Base-by-base conservation (phyloP, 2,113 vertebrate genomes). In the Fregata magnificens region DNA sequence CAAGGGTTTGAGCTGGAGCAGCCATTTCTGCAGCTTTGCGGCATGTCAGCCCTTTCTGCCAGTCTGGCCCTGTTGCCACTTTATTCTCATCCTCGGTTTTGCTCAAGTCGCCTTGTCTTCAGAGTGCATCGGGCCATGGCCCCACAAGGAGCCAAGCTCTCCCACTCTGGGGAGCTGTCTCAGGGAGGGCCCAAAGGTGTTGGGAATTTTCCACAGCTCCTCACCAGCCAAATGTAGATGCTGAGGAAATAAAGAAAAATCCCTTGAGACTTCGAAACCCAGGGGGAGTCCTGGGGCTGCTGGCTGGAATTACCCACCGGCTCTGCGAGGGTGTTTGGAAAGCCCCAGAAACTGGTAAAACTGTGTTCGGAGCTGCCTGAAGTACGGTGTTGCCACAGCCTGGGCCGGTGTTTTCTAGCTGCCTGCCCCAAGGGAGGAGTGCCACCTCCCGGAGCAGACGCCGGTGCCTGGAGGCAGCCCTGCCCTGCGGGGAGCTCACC, bases 31-130 rank as follows among this genome's bases (percentile, higher is more conserved):
- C 69, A 36, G 52, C 42, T 56, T 10, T 28, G 40, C 1, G 8
- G 22, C 4, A 1, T 8, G 17, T 29, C 29, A 8, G 29, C n/a
- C 44, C 77, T 17, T 25, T 5, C 32, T 15, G 20, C 26, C 6
- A 5, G 0, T 2, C 86, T 8, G 49, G n/a, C 79, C n/a, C 45
- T 1, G 5, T 8, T n/a, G 66, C 67, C 7, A 0, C 31, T 44
- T 7, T 0, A 0, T 31, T 65, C 40, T 31, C 18, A 4, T 25
- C 7, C 58, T 6, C 0, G 2, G 8, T 2, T 36, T 49, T 40
- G 25, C 76, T n/a, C 19, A 17, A 4, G 19, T 17, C 7, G 5
- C 52, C 25, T 2, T n/a, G 10, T 15, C 7, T 50, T 29, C 38
- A 10, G 70, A 12, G 36, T 0, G 1, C 24, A 4, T 62, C 3